Evolutionary conservation across 2,888 invertebrate genomes (phyloP).

Genomic region (Meteorus colon): DNA sequence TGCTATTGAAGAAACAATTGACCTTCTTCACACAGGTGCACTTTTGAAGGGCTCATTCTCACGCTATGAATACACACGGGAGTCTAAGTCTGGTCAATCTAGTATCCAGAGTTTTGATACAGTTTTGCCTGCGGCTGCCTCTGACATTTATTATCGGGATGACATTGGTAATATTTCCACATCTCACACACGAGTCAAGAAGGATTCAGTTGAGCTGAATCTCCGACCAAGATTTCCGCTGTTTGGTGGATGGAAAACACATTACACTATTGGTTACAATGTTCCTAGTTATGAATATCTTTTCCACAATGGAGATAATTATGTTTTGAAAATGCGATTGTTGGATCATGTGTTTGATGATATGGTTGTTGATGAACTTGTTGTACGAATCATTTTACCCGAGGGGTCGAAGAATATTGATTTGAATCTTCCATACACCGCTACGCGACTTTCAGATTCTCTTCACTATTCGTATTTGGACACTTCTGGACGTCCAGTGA

Average conservation of each 20-base stretch:
- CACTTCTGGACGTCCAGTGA: slow-evolving; percentile 92
- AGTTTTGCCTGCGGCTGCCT: slow-evolving; percentile 88
- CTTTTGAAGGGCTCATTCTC: slow-evolving; percentile 92
- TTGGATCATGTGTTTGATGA: slow-evolving; percentile 98
- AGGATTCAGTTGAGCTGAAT: slow-evolving; percentile 95
- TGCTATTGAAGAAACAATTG: slow-evolving; percentile 95
- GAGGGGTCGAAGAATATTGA: slow-evolving; percentile 92
- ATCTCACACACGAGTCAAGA: slow-evolving; percentile 89
- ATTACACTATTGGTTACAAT: slow-evolving; percentile 97
- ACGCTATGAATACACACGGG: slow-evolving; percentile 97
- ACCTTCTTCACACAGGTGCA: slow-evolving; percentile 94
- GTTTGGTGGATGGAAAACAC: slow-evolving; percentile 99
- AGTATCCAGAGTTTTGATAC: slow-evolving; percentile 95
- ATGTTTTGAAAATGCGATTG: slow-evolving; percentile 92
- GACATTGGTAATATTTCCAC: slow-evolving; percentile 99
- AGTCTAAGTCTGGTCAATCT: slow-evolving; percentile 89
- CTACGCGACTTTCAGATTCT: slow-evolving; percentile 83
- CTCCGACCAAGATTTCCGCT: slow-evolving; percentile 97
- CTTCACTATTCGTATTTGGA: slow-evolving; percentile 96
- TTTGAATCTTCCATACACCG: slow-evolving; percentile 86
- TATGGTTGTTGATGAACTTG: slow-evolving; percentile 93
- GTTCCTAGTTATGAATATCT: slow-evolving; percentile 98
- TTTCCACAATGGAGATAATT: slow-evolving; percentile 85
- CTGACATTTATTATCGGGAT: slow-evolving; percentile 97
- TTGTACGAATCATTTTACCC: slow-evolving; percentile 92